Percentiles rank a stretch among this genome's conserved stretches.
phyloP scores from a whole-genome alignment of 2,888 invertebrate species.

The Augiades crinisus region DNA sequence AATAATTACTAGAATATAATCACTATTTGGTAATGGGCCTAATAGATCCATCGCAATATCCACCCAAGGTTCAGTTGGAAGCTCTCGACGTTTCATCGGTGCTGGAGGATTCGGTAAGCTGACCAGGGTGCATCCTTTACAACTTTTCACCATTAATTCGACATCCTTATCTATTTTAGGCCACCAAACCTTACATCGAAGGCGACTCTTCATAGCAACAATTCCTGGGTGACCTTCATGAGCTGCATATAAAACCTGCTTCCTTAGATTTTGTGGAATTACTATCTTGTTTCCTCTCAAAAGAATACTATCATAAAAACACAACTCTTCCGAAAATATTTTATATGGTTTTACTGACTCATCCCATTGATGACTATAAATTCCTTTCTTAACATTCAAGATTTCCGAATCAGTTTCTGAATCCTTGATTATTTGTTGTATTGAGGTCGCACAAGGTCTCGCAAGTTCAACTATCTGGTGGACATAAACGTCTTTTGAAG shows the following conservation, averaged over 20 bases:
- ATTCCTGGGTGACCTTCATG: constrained; percentile 26
- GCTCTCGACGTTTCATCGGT: too few relatives aligned
- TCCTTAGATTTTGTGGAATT: constrained; percentile 10
- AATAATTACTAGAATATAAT: neutral
- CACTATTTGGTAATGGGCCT: neutral
- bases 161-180: constrained; percentile 29
- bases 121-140: too few relatives aligned
- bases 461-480: constrained; percentile 22
- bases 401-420: constrained; percentile 27
- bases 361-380: constrained; percentile 25
- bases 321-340: neutral
- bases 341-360: constrained; percentile 20
- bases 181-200: constrained; percentile 33
- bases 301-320: neutral
- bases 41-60: neutral
- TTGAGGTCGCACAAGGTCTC: constrained; percentile 20
- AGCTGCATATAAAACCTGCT: constrained; percentile 32
- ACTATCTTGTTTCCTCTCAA: neutral
- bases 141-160: constrained; percentile 17
- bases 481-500: constrained; percentile 19
- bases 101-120: too few relatives aligned
- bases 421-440: constrained; percentile 12
- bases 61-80: neutral
- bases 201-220: constrained; percentile 23
- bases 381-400: constrained; percentile 21